Conservation (phyloP, 2,113 vertebrate species). For the Butastur rufipennis region DNA sequence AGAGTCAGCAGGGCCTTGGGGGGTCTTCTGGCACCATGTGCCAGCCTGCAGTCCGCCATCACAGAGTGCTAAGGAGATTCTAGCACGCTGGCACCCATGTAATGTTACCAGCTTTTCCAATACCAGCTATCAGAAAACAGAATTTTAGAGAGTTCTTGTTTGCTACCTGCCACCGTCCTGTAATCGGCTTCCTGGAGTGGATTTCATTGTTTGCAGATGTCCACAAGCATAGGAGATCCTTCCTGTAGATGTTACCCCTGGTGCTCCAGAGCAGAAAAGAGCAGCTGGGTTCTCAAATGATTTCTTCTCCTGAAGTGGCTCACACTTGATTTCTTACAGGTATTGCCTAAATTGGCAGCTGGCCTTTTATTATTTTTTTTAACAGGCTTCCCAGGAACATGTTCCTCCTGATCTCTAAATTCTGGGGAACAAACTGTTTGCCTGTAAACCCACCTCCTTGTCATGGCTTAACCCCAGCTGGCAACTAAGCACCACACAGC, state of each 20-base stretch:
- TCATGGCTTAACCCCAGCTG: too few relatives aligned
- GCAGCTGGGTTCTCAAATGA: not conserved
- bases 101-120: not conserved
- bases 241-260: not conserved
- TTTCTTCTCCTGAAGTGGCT: not conserved
- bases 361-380: not conserved
- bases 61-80: not conserved
- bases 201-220: not conserved
- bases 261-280: not conserved
- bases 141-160: not conserved
- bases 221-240: not conserved
- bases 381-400: not conserved
- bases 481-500: too few relatives aligned
- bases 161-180: not conserved
- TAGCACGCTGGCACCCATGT: fast-evolving
- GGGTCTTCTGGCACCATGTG: not conserved
- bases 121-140: not conserved
- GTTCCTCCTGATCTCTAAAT: not conserved
- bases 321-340: not conserved
- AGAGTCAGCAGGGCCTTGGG: not conserved
- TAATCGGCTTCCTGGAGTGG: not conserved
- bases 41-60: not conserved
- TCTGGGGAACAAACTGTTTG: not conserved
- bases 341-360: not conserved
- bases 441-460: not conserved